These are phyloP conservation scores for Corythaeola cristata DNA, from an alignment of 2,113 vertebrate genomes.

Conservation along the genomic window DNA sequence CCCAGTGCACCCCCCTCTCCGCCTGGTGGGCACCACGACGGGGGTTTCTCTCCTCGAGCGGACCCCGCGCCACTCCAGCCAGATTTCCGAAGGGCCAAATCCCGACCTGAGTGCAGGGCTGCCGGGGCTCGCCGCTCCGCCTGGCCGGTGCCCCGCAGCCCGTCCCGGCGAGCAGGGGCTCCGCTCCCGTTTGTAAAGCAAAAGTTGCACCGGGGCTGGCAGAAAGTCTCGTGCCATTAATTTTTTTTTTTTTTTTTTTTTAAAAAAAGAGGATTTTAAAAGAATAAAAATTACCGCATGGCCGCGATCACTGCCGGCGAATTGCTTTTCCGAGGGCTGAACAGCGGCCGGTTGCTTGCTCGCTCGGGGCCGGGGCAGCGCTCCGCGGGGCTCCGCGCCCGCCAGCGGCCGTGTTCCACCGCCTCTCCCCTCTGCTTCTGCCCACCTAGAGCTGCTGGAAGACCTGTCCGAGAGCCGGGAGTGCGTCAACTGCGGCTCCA, in stretches of 20 bases:
- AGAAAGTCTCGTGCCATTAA: not conserved
- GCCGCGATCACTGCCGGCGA: not conserved
- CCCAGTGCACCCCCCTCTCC: too few species aligned
- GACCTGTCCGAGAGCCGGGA: conserved; percentile 94
- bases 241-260: too few species aligned
- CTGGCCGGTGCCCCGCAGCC: too few species aligned
- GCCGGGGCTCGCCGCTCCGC: too few species aligned
- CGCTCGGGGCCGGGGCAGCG: not conserved
- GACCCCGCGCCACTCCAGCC: not conserved
- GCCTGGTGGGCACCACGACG: not conserved
- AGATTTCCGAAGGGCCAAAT: not conserved
- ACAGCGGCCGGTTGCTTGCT: not conserved
- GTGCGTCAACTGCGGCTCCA: conserved; percentile 98
- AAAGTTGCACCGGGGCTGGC: not conserved
- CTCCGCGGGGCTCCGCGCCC: not conserved
- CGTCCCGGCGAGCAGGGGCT: not conserved
- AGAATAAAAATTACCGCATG: not conserved
- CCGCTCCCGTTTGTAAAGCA: not conserved
- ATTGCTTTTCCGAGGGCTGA: not conserved
- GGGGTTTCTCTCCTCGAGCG: not conserved
- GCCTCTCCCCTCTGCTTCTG: not conserved
- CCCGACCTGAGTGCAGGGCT: not conserved
- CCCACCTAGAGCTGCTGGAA: conserved; percentile 86
- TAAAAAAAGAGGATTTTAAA: not conserved
- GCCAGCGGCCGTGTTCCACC: not conserved